Base-by-base conservation (phyloP, 2,888 invertebrate species). In the Marasmarcha lunaedactyla region DNA sequence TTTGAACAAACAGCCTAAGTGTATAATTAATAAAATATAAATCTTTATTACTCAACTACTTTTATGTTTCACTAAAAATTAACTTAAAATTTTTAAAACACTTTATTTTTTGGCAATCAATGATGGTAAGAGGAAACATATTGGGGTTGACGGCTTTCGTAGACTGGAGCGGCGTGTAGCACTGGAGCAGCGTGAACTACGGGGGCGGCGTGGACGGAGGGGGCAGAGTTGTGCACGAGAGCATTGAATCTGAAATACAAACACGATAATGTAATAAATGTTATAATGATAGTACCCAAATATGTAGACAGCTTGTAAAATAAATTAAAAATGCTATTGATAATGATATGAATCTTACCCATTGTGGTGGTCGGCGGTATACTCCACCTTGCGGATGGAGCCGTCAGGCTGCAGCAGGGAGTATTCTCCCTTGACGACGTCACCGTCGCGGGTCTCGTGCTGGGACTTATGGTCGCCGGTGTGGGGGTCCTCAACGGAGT, bases 331-430 rank as follows among this genome's bases (percentile, higher is more conserved):
- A n/a, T n/a, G n/a, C n/a, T n/a, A n/a, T n/a, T n/a, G n/a, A n/a
- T n/a, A n/a, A n/a, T n/a, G n/a, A n/a, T n/a, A n/a, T n/a, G n/a
- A n/a, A 5, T 20, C 65, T 52, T 74, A 84, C 62, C 85, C 84
- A 14, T 52, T 49, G 46, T 79, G 67, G 42, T 83, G 53, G 36
- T 57, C 59, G 15, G 55, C 55, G 38, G 50, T 48, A 46, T 61
- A 60, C 14, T 61, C 49, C 5, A 61, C 60, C 15, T 44, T 48
- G 37, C 61, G 50, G 40, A 51, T 42, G 39, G 57, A 53, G 40
- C 59, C 62, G 38, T 59, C 58, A 27, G 59, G 50, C 43, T 59
- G 52, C 39, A 55, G 55, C 39, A 59, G 51, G 7, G 51, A 46
- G 52, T 59, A 59, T 40, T 44, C 48, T 12, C 62, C 63, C 46